Conservation (phyloP, 2,888 invertebrate species). For the Cerastis leucographa region DNA sequence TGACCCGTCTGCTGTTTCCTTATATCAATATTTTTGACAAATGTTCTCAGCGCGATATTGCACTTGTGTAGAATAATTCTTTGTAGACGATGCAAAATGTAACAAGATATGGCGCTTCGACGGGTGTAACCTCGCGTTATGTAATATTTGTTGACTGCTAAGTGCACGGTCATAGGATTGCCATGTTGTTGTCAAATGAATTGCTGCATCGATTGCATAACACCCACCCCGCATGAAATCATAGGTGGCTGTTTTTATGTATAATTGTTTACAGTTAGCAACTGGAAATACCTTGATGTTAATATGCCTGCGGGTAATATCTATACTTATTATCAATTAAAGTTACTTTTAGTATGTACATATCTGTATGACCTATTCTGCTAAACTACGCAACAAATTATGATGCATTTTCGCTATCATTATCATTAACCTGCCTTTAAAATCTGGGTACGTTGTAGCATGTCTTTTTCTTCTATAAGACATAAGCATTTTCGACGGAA, state of each 20-base stretch:
- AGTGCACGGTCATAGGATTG: conserved; percentile 26
- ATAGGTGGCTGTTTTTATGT: conserved; percentile 13
- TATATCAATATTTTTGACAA: conserved; percentile 48
- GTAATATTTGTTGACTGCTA: conserved; percentile 40
- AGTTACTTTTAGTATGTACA: neutral
- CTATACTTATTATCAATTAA: neutral
- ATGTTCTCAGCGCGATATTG: neutral
- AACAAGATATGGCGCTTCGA: conserved; percentile 29
- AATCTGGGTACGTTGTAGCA: neutral
- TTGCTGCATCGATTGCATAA: conserved; percentile 47
- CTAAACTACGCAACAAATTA: neutral
- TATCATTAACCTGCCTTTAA: neutral
- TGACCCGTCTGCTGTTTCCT: conserved; percentile 28
- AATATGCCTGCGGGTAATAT: conserved; percentile 23
- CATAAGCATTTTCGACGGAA: neutral
- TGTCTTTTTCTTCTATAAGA: neutral
- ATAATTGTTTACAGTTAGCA: conserved; percentile 13
- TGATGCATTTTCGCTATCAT: neutral
- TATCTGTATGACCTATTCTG: neutral
- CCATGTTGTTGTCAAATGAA: conserved; percentile 37
- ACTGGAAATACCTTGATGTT: conserved; percentile 16
- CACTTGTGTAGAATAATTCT: conserved; percentile 13
- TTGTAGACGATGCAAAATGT: conserved; percentile 34
- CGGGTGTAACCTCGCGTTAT: conserved; percentile 23
- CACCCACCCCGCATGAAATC: conserved; percentile 20